phyloP scores from a whole-genome alignment of 2,113 vertebrate species.

The Pelobates fuscus region DNA sequence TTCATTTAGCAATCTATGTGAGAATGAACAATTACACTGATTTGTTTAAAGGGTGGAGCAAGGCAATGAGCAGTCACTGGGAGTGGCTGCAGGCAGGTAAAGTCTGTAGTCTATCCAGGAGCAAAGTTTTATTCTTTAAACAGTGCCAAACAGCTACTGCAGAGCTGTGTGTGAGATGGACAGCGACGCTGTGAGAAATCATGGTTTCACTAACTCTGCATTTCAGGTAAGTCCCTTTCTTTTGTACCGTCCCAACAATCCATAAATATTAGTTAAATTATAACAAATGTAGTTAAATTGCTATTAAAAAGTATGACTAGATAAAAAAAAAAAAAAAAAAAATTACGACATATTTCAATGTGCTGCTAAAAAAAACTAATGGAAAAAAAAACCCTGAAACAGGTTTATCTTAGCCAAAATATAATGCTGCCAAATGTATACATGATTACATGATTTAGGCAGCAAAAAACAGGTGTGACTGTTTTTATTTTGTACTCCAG shows the following conservation, averaged over 20 bases:
- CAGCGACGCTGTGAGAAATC: neutral
- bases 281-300: too few species aligned
- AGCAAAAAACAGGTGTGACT: constrained; percentile 19
- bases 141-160: constrained; percentile 26
- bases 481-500: neutral
- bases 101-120: constrained; percentile 17
- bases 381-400: too few species aligned
- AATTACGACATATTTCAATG: too few species aligned
- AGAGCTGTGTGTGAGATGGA: constrained; percentile 28
- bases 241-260: too few species aligned
- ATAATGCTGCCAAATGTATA: too few species aligned
- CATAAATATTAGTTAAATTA: too few species aligned
- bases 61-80: constrained; percentile 11
- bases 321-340: too few species aligned
- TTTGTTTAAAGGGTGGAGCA: constrained; percentile 42
- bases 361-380: too few species aligned
- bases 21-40: constrained; percentile 2
- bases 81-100: constrained; percentile 42
- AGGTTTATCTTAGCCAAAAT: too few species aligned
- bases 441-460: too few species aligned
- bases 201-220: constrained; percentile 32
- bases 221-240: constrained; percentile 30
- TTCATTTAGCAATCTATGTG: constrained; percentile 23
- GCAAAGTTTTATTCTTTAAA: constrained; percentile 11
- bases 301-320: too few species aligned